Percentiles rank a stretch among this genome's conserved stretches.
These are phyloP conservation scores for Ichneumoninae sp. DNA, from an alignment of 2,888 invertebrate species.

Conservation along the genomic window DNA sequence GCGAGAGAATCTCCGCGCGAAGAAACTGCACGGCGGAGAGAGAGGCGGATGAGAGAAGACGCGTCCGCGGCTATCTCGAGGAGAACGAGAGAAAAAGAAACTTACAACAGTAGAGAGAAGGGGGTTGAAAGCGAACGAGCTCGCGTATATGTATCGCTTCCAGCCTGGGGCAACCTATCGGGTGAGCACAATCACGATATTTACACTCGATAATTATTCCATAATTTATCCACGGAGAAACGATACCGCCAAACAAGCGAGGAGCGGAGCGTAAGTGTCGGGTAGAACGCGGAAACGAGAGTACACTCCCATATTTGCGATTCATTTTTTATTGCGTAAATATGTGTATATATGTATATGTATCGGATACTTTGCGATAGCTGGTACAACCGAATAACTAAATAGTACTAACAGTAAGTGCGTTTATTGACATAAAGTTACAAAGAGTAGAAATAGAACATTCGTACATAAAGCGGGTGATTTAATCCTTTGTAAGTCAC, in stretches of 20 bases:
- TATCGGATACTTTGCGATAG: conserved; percentile 12
- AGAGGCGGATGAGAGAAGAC: conserved; percentile 30
- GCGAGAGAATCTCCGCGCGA: conserved; percentile 61
- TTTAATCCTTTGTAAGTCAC: too few species aligned
- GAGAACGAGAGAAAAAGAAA: conserved; percentile 18
- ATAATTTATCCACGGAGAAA: conserved; percentile 59
- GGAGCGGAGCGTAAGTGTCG: conserved; percentile 15
- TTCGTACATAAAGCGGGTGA: too few species aligned
- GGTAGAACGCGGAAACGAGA: conserved; percentile 14
- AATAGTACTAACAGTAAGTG: too few species aligned
- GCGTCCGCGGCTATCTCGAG: conserved; percentile 8
- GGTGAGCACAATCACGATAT: conserved; percentile 64
- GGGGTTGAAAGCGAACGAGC: conserved; percentile 45
- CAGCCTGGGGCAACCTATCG: conserved; percentile 56
- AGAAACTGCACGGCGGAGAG: conserved; percentile 46
- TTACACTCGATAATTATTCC: conserved; percentile 67
- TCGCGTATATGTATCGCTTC: conserved; percentile 41
- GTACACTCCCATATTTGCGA: conserved; percentile 40
- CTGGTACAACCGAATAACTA: background rate
- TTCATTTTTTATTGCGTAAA: background rate
- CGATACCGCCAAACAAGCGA: conserved; percentile 39
- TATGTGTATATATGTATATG: background rate
- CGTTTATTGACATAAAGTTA: too few species aligned
- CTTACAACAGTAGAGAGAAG: conserved; percentile 6
- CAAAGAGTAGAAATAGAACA: too few species aligned